Evolutionary conservation across 2,888 invertebrate genomes (phyloP).

Genomic region (Matsumyia berberina): DNA sequence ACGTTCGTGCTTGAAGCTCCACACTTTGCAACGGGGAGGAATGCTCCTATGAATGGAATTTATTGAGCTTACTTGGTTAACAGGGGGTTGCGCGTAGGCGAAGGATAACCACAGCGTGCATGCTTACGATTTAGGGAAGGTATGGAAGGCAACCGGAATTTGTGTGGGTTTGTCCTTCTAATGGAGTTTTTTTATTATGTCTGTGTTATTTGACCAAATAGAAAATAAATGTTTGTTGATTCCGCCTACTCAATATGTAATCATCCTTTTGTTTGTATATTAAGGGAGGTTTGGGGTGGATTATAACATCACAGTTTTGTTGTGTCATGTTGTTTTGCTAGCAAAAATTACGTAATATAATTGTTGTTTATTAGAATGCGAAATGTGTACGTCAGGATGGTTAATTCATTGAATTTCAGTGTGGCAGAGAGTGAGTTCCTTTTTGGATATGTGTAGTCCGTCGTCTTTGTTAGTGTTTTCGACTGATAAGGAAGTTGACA

Average conservation of each 20-base stretch:
- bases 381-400: too few relatives aligned
- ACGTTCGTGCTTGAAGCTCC: slow-evolving; percentile 15
- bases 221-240: slow-evolving; percentile 12
- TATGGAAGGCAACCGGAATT: neutral
- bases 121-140: slow-evolving; percentile 10
- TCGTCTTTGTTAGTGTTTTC: too few relatives aligned
- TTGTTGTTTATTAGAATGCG: too few relatives aligned
- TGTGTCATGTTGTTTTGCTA: too few relatives aligned
- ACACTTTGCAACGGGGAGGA: neutral
- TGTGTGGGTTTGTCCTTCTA: slow-evolving; percentile 52
- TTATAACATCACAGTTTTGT: slow-evolving; percentile 6
- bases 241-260: slow-evolving; percentile 32
- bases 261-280: slow-evolving; percentile 17
- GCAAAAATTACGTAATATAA: too few relatives aligned
- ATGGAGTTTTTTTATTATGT: slow-evolving; percentile 54
- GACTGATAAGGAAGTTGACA: too few relatives aligned
- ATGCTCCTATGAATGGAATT: slow-evolving; percentile 32
- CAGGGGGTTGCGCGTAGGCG: slow-evolving; percentile 26
- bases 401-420: too few relatives aligned
- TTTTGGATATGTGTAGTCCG: too few relatives aligned
- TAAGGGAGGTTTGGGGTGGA: slow-evolving; percentile 1
- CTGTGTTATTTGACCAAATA: slow-evolving; percentile 46
- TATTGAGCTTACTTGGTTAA: slow-evolving; percentile 7
- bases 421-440: too few relatives aligned
- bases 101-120: slow-evolving; percentile 15